phyloP scores from a whole-genome alignment of 2,888 invertebrate genomes.

The Steromphala cineraria region DNA sequence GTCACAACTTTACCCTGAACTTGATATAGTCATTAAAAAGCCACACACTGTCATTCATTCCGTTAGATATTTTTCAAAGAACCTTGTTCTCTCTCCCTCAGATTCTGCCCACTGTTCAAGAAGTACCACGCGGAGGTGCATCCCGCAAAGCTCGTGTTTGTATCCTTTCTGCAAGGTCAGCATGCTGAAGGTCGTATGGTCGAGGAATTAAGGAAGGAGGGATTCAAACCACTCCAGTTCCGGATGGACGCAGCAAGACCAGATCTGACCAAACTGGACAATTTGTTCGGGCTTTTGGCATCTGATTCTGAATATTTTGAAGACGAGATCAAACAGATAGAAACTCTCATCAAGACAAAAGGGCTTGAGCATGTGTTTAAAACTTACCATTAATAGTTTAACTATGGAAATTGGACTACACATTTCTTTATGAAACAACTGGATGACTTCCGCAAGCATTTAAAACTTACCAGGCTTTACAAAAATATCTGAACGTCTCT shows the following conservation, averaged over 20 bases:
- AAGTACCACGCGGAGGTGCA: conserved; percentile 72
- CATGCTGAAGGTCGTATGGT: conserved; percentile 72
- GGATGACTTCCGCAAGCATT: conserved; percentile 48
- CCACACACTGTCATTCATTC: no score
- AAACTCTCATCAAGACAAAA: conserved; percentile 43
- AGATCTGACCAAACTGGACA: conserved; percentile 74
- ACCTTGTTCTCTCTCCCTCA: conserved; percentile 46
- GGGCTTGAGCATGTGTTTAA: conserved; percentile 47
- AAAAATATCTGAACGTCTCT: no score
- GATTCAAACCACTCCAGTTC: conserved; percentile 66
- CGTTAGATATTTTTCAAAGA: background rate
- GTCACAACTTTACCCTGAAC: no score
- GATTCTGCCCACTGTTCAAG: conserved; percentile 68
- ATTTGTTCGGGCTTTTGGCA: conserved; percentile 71
- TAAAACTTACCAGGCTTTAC: background rate
- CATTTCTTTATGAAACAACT: no score
- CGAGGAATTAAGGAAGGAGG: conserved; percentile 46
- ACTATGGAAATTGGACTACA: no score
- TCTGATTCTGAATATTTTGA: conserved; percentile 63
- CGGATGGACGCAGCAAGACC: conserved; percentile 68
- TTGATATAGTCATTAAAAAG: no score
- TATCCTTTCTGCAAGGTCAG: conserved; percentile 72
- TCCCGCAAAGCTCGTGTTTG: conserved; percentile 73
- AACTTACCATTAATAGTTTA: no score
- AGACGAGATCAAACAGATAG: conserved; percentile 51